phyloP scores from a whole-genome alignment of 2,888 invertebrate species.

The Polietes domitor region DNA sequence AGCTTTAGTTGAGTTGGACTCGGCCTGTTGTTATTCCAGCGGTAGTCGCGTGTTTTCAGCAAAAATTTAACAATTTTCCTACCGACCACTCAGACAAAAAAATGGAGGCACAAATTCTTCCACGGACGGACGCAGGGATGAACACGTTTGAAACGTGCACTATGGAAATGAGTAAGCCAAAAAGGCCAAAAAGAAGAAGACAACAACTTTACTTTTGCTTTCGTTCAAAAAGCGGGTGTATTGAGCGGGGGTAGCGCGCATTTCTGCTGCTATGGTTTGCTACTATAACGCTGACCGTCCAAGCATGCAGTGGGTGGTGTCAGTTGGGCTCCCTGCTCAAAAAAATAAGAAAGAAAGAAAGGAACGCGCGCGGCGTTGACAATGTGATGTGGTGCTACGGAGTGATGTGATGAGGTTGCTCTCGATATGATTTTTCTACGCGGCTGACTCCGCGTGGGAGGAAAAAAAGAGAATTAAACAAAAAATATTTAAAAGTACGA shows the following conservation, averaged over 20 bases:
- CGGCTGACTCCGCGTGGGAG: too few species aligned
- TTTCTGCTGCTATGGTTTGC: neutral
- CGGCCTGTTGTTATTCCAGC: slow-evolving; percentile 53
- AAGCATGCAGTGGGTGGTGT: slow-evolving; percentile 62
- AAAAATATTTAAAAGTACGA: too few species aligned
- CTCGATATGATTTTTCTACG: neutral
- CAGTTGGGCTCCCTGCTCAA: slow-evolving; percentile 55
- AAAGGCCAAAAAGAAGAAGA: neutral
- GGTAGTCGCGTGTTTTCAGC: slow-evolving; percentile 43
- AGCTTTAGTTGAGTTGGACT: slow-evolving; percentile 54
- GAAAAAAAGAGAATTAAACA: too few species aligned
- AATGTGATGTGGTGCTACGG: neutral
- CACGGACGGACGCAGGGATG: neutral
- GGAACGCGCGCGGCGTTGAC: neutral
- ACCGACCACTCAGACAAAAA: neutral
- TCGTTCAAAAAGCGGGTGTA: slow-evolving; percentile 45
- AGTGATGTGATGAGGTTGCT: neutral
- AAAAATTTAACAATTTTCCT: neutral
- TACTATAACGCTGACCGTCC: neutral
- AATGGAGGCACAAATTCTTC: neutral
- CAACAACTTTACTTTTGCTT: slow-evolving; percentile 63
- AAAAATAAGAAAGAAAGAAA: neutral
- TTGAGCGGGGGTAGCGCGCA: neutral
- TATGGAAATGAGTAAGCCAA: slow-evolving; percentile 23
- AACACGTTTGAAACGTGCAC: slow-evolving; percentile 11